Conservation (phyloP, 1,140 invertebrate species). For the Tribolium castaneum region DNA sequence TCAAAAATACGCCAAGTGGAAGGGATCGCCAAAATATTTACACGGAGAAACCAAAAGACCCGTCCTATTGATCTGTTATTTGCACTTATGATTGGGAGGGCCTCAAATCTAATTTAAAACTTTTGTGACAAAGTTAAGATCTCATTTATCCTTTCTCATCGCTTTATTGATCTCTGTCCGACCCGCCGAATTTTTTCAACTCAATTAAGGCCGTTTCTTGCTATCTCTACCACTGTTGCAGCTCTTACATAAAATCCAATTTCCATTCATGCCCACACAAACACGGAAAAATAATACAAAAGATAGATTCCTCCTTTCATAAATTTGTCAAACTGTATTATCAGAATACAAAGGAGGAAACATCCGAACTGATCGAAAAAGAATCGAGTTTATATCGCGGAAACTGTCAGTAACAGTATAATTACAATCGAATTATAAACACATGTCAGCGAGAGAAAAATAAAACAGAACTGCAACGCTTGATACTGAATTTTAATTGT, state of each 20-base stretch:
- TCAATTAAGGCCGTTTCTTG: neutral
- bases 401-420: neutral
- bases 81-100: slow-evolving; percentile 18
- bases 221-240: neutral
- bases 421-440: neutral
- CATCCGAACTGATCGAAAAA: neutral
- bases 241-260: neutral
- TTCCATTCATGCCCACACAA: neutral
- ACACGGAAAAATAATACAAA: neutral
- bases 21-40: slow-evolving; percentile 7
- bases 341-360: neutral
- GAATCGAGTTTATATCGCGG: neutral
- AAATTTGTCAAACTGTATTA: neutral
- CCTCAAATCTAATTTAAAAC: slow-evolving; percentile 31
- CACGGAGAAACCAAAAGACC: neutral
- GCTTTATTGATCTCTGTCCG: slow-evolving; percentile 11
- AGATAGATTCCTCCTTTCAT: neutral
- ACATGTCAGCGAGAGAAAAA: neutral
- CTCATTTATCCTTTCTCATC: slow-evolving; percentile 32
- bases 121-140: slow-evolving; percentile 31
- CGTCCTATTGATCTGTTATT: slow-evolving; percentile 12
- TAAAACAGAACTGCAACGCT: neutral
- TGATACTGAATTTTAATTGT: neutral
- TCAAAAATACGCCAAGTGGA: slow-evolving; percentile 2
- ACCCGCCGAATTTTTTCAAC: neutral